Conservation (phyloP, 2,888 invertebrate species). For the Eremobia ochroleuca region DNA sequence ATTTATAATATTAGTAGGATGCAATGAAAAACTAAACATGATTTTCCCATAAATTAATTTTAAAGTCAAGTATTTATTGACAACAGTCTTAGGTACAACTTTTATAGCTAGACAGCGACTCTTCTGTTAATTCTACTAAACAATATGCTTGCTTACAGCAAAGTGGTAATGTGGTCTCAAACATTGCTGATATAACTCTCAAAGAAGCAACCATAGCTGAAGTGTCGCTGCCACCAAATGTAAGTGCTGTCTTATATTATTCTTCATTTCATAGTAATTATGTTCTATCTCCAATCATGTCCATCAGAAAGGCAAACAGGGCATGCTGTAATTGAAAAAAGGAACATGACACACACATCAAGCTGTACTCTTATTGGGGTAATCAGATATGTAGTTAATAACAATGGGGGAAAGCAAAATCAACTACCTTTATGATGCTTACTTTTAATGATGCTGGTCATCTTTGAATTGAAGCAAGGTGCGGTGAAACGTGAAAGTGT, state of each 20-base stretch:
- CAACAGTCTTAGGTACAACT: background rate
- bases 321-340: conserved; percentile 38
- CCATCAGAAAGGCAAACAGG: conserved; percentile 49
- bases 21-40: too few species aligned
- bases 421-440: background rate
- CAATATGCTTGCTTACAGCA: conserved; percentile 74
- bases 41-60: too few species aligned
- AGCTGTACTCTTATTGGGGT: background rate
- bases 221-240: conserved; percentile 77
- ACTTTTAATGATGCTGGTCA: background rate
- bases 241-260: conserved; percentile 69
- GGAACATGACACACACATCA: conserved; percentile 20
- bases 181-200: conserved; percentile 84
- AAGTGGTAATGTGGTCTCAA: conserved; percentile 80
- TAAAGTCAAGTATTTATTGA: background rate
- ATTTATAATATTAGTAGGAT: too few species aligned
- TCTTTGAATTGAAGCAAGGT: background rate
- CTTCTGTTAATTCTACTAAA: conserved; percentile 7
- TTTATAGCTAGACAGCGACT: background rate
- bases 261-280: conserved; percentile 26
- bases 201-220: conserved; percentile 80
- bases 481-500: conserved; percentile 4
- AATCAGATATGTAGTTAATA: background rate
- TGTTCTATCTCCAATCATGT: conserved; percentile 24
- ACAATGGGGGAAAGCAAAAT: background rate